Base-by-base conservation (phyloP, 1,140 invertebrate genomes). In the Pachyrhynchus sulphureomaculatus region DNA sequence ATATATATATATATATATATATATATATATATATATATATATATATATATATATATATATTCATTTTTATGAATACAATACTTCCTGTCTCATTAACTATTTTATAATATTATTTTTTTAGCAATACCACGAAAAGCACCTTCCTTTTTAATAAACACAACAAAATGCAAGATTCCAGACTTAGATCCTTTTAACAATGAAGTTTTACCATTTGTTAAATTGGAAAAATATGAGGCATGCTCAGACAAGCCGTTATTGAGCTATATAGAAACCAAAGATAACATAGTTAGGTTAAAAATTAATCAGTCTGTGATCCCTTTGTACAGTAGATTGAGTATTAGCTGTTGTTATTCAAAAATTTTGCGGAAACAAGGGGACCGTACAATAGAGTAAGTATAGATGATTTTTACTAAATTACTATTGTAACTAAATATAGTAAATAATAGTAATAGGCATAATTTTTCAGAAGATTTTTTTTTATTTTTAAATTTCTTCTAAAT, bases 91-190 rank as follows among this genome's bases (percentile, higher is more conserved):
- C 12, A 45, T 45, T 5, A 17, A 45, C 5, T 9, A 2, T 9
- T 18, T 5, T 17, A 0, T 15, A n/a, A 13, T 26, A 8, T 13
- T 49, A 2, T 29, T 4, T 53, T n/a, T 53, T 41, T 29, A 53
- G 51, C 21, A 15, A 17, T 12, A 12, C 4, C 6, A 29, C 1
- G 9, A 4, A 17, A 44, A 51, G 8, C 24, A 29, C 4, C n/a
- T 0, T 64, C 62, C 24, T 72, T 65, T 56, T 32, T 70, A 20
- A 64, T 73, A 18, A 57, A 67, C 37, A 68, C 61, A 1, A 48
- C 62, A 3, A 64, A 65, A 8, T 73, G 72, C 24, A 67, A 58
- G 57, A 71, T 73, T 24, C 70, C 70, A 23, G 48, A 68, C 42
- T 20, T 69, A 4, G 63, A 72, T 39, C 64, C 69, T 5, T 65